Evolutionary conservation across 2,888 invertebrate species (phyloP).

Genomic region (Ecliptopera silaceata): DNA sequence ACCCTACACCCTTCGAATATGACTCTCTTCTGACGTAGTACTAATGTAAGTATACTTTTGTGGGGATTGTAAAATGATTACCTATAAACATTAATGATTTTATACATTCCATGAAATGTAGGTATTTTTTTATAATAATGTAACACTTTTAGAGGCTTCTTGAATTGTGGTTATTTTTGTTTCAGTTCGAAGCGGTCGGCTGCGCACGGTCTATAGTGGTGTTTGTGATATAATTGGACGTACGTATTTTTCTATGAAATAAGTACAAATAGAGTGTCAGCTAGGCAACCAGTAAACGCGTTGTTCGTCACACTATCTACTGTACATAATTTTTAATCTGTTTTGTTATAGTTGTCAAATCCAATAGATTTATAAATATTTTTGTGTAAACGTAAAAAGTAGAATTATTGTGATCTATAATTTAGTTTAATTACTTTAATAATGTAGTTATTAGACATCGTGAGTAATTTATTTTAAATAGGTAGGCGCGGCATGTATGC

Average conservation of each 20-base stretch:
- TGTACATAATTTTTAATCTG: conserved; percentile 60
- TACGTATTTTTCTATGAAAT: conserved; percentile 80
- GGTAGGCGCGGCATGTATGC: conserved; percentile 37
- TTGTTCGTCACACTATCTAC: conserved; percentile 57
- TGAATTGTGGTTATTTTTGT: conserved; percentile 46
- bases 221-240: conserved; percentile 76
- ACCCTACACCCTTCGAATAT: conserved; percentile 83
- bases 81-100: not conserved
- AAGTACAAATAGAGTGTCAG: conserved; percentile 75
- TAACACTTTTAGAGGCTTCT: not conserved
- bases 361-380: conserved; percentile 60
- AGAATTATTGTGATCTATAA: conserved; percentile 56
- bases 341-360: conserved; percentile 51
- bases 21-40: conserved; percentile 82
- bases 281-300: conserved; percentile 53
- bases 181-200: conserved; percentile 76
- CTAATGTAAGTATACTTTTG: conserved; percentile 65
- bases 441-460: conserved; percentile 28
- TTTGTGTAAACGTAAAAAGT: conserved; percentile 61
- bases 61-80: not conserved
- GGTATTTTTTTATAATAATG: too few relatives aligned
- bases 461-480: conserved; percentile 28
- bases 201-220: conserved; percentile 58
- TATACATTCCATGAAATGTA: not conserved
- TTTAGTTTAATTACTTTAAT: conserved; percentile 31